A percentile compares a stretch with the other conserved stretches of the same genome.
phyloP scores from a whole-genome alignment of 2,113 vertebrate species.

The Chunga burmeisteri region DNA sequence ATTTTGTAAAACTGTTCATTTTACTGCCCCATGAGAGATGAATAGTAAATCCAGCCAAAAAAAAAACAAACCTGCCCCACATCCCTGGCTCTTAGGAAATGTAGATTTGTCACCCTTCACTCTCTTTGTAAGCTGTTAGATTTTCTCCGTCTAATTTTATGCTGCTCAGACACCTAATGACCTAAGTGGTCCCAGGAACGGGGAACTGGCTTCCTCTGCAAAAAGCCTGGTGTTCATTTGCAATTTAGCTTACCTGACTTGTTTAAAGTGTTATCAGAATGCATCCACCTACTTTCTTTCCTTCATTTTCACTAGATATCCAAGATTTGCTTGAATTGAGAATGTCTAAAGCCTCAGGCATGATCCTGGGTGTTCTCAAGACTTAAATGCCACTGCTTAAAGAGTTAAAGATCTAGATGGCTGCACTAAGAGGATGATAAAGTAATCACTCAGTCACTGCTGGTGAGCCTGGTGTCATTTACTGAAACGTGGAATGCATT shows the following conservation, averaged over 20 bases:
- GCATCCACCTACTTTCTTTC: slow-evolving; percentile 61
- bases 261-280: slow-evolving; percentile 46
- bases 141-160: neutral
- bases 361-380: slow-evolving; percentile 79
- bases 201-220: neutral
- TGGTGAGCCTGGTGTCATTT: slow-evolving; percentile 73
- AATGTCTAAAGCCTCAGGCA: slow-evolving; percentile 70
- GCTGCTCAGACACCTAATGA: slow-evolving; percentile 6
- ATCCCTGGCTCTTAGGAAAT: neutral
- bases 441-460: slow-evolving; percentile 73
- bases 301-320: slow-evolving; percentile 63
- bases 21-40: neutral
- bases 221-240: slow-evolving; percentile 11
- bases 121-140: neutral
- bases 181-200: slow-evolving; percentile 21
- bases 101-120: neutral
- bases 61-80: neutral
- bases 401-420: slow-evolving; percentile 78
- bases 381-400: slow-evolving; percentile 73
- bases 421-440: slow-evolving; percentile 75
- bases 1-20: neutral
- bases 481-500: slow-evolving; percentile 73
- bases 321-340: slow-evolving; percentile 37
- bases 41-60: neutral
- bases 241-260: slow-evolving; percentile 46